Evolutionary conservation across 2,888 invertebrate species (phyloP).

Genomic region (Caradrina clavipalpis): DNA sequence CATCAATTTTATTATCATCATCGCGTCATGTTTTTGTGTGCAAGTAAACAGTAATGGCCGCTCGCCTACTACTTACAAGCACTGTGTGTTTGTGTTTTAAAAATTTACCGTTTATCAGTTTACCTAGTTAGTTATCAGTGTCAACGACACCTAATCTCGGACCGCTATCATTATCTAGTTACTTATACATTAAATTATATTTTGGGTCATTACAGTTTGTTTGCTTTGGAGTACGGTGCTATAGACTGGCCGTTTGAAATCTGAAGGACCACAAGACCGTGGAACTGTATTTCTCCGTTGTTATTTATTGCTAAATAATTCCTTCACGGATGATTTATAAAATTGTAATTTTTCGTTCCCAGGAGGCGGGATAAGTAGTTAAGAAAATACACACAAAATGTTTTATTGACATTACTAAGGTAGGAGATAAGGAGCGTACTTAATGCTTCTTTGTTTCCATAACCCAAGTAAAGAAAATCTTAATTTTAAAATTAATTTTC

Average conservation of each 20-base stretch:
- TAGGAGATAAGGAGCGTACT: not conserved
- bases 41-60: constrained; percentile 42
- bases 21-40: constrained; percentile 27
- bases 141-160: constrained; percentile 83
- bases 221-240: constrained; percentile 49
- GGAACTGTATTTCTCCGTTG: not conserved
- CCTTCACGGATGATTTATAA: not conserved
- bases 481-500: constrained; percentile 3
- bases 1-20: not conserved
- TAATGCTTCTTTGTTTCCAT: not conserved
- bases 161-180: constrained; percentile 75
- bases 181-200: constrained; percentile 72
- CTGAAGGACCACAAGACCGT: not conserved
- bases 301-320: not conserved
- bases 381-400: not conserved
- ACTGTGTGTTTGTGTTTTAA: constrained; percentile 56
- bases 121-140: constrained; percentile 79
- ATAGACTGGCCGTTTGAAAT: constrained; percentile 1
- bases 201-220: constrained; percentile 77
- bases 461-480: constrained; percentile 13
- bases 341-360: not conserved
- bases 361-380: not conserved
- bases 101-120: constrained; percentile 72
- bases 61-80: constrained; percentile 33
- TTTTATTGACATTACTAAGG: not conserved